Evolutionary conservation across 2,888 invertebrate species (phyloP), one percentile per base, ranked within the genome.

Genomic region (Heliconius hortense): DNA sequence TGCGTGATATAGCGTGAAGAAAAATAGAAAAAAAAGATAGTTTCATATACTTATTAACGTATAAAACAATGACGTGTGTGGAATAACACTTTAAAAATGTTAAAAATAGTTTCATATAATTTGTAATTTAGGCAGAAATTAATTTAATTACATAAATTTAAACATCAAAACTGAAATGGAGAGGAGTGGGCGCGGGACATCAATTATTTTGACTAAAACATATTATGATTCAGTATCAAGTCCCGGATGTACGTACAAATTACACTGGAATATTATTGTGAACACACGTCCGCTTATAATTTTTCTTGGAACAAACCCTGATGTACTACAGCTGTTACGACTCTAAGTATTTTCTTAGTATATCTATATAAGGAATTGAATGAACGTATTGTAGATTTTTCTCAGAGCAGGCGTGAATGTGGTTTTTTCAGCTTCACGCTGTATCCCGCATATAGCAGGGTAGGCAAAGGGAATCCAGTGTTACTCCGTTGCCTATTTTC

Each of bases 271-370:
- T 71, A 5, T 72, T 59, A 13, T 15, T 24, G 13, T 35, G 13
- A 62, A 53, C 53, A 62, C 53, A n/a, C 68, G 26, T 66, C 15
- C 39, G 73, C 48, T 67, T 73, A 60, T 67, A 70, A 60, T 75
- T 77, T 75, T 73, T 75, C 73, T 39, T 28, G 18, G 75, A 75
- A 75, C 31, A 63, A 63, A 11, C 62, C n/a, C 48, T 73, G 60
- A 59, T 59, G 48, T 56, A 74, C 31, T 11, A 48, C 53, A 67
- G 43, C 59, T 67, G 13, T 31, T 26, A 21, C 31, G n/a, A 24
- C 56, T 28, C 28, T 28, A 56, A 69, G 15, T 56, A 18, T 3
- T 69, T 31, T 13, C 31, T 69, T 24, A 24, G 8, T 69, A 53
- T 69, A 31, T 1, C 43, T 48, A 48, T 26, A 69, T 53, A 53